Evolutionary conservation across 1,140 invertebrate genomes (phyloP).

Genomic region (Trichonephila inaurata): DNA sequence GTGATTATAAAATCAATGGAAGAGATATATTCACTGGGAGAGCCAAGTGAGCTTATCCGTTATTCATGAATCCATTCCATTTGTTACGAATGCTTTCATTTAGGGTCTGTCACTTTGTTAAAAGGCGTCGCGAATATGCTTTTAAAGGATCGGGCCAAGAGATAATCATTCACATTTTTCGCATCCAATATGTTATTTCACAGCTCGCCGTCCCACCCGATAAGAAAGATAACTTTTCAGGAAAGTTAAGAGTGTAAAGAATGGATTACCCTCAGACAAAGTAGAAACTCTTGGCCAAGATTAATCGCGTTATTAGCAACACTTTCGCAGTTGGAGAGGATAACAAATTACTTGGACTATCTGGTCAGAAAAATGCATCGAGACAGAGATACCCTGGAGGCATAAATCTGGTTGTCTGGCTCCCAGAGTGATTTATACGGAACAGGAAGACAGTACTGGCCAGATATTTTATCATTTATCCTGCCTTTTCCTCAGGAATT

Average conservation of each 20-base stretch:
- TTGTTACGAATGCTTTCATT: background rate
- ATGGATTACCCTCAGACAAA: slow-evolving; percentile 50
- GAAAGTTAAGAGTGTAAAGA: slow-evolving; percentile 66
- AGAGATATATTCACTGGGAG: background rate
- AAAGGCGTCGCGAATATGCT: background rate
- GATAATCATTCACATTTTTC: slow-evolving; percentile 48
- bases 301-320: slow-evolving; percentile 75
- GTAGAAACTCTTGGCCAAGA: slow-evolving; percentile 25
- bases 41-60: background rate
- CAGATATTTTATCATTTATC: slow-evolving; percentile 72
- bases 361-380: slow-evolving; percentile 73
- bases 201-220: slow-evolving; percentile 50
- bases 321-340: slow-evolving; percentile 70
- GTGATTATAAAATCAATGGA: no score
- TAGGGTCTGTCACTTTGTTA: slow-evolving; percentile 6
- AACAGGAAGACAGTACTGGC: slow-evolving; percentile 69
- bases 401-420: slow-evolving; percentile 72
- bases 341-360: slow-evolving; percentile 71
- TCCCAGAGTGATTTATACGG: slow-evolving; percentile 63
- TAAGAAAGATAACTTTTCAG: slow-evolving; percentile 68
- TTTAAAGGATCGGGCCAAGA: slow-evolving; percentile 7
- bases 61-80: background rate
- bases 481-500: slow-evolving; percentile 61
- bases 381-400: slow-evolving; percentile 60
- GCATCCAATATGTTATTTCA: slow-evolving; percentile 52